phyloP scores from a whole-genome alignment of 1,140 invertebrate species.

The Aphaenogaster floridana region DNA sequence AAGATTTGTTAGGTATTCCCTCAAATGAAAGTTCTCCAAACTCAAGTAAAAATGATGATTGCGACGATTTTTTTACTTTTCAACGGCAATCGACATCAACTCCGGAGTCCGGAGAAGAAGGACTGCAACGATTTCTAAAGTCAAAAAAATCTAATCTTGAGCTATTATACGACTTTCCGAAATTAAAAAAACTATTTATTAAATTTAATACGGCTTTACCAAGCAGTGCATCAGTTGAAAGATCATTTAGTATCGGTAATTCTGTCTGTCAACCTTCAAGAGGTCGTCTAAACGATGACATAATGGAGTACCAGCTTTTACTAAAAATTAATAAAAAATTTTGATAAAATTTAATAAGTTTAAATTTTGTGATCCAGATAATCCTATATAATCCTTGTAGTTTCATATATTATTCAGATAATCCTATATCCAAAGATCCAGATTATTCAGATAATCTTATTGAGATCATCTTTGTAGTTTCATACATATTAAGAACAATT shows the following conservation, averaged over 20 bases:
- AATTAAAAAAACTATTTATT: neutral
- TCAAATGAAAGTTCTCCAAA: neutral
- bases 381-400: too few species aligned
- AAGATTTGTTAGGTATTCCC: neutral
- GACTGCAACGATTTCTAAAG: slow-evolving; percentile 1
- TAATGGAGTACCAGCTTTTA: neutral
- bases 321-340: slow-evolving; percentile 27
- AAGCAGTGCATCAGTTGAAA: slow-evolving; percentile 10
- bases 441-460: too few species aligned
- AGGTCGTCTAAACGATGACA: neutral
- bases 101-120: too few species aligned
- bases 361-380: too few species aligned
- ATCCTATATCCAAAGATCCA: too few species aligned
- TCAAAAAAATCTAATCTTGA: neutral
- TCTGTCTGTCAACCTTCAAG: neutral
- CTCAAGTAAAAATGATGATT: neutral
- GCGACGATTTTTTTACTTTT: slow-evolving; percentile 14
- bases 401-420: too few species aligned
- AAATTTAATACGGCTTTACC: slow-evolving; percentile 24
- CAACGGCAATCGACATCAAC: neutral
- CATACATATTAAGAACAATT: too few species aligned
- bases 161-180: neutral
- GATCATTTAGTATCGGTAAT: neutral
- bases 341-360: neutral
- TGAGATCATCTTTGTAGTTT: too few species aligned